These are phyloP conservation scores for Cervus canadensis DNA, from an alignment of 2,113 vertebrate species.

Conservation along the genomic window DNA sequence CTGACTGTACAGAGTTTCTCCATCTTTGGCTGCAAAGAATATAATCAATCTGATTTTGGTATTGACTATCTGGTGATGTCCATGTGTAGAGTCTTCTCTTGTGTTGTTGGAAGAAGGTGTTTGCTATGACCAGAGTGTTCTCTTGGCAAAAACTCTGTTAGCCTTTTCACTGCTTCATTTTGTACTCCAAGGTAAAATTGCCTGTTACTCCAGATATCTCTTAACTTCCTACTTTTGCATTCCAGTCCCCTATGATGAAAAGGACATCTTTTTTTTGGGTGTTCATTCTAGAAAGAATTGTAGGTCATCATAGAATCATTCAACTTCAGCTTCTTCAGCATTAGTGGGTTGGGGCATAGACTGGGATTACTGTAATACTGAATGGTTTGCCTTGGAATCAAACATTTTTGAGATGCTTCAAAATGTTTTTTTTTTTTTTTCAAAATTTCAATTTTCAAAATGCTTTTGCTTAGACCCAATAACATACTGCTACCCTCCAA, in stretches of 20 bases:
- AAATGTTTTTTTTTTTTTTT: neutral
- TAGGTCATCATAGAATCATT: neutral
- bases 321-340: neutral
- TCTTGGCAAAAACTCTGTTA: neutral
- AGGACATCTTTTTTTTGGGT: neutral
- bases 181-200: neutral
- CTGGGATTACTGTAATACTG: neutral
- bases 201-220: neutral
- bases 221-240: neutral
- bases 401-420: neutral
- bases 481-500: neutral
- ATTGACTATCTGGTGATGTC: neutral
- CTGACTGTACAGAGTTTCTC: neutral
- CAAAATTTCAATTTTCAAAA: neutral
- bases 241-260: neutral
- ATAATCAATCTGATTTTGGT: neutral
- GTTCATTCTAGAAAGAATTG: neutral
- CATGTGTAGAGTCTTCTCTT: neutral
- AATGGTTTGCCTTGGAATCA: neutral
- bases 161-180: neutral
- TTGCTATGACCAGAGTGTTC: neutral
- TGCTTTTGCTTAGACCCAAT: neutral
- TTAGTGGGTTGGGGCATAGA: neutral
- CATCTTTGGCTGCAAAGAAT: neutral
- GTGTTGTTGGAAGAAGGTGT: neutral